Base-by-base conservation (phyloP, 2,888 invertebrate genomes). In the Nymphalis polychloros region DNA sequence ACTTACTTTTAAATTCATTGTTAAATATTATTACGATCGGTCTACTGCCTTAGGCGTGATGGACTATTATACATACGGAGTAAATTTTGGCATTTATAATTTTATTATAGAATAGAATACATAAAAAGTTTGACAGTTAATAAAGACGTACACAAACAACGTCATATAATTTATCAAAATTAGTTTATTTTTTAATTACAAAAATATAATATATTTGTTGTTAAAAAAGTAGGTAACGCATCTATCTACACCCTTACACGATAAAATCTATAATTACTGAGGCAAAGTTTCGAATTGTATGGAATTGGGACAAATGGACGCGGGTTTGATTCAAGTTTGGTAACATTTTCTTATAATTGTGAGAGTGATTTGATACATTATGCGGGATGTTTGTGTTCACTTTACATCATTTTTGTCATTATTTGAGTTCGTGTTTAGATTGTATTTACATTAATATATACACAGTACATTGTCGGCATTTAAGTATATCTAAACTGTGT, bases 371-470 rank as follows among this genome's bases (percentile, higher is more conserved):
- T 69, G 73, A 73, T 76, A 78, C 81, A 78, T 78, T 79, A 90
- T 91, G 90, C 90, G 90, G 90, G 90, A 84, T 86, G 84, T 88
- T 87, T 90, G 88, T 89, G 74, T 74, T 77, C 77, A 77, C 82
- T 84, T 84, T 72, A 75, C 74, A 63, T 68, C 59, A 63, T 71
- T 74, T 71, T 63, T 63, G 70, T 52, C 47, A 68, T 70, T 69
- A 71, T 70, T 70, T 61, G 20, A 13, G 27, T 55, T 46, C 57
- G 59, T 50, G 49, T 27, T 31, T 60, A 59, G 4, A 57, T 63
- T 63, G 31, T 20, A 46, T 49, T 60, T 35, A 53, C 1, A 19
- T 52, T 3, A 47, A 16, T 23, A 41, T 41, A 13, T 13, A 13
- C 13, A 41, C 41, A 41, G 27, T 27, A 3, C 27, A 41, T 41